Evolutionary conservation across 1,140 invertebrate genomes (phyloP).

Genomic region (Drosophila azteca): DNA sequence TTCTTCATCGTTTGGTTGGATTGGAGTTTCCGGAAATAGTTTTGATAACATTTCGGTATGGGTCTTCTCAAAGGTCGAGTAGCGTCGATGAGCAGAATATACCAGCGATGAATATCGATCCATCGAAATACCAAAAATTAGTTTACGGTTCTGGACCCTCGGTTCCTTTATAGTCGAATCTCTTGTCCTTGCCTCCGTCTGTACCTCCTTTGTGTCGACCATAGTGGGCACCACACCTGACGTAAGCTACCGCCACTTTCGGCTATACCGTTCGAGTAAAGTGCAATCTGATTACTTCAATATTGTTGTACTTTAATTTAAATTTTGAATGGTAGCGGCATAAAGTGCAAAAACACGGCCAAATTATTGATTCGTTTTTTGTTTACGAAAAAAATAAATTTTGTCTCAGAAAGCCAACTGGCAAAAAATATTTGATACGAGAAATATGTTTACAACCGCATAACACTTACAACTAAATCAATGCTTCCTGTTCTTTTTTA

Average conservation of each 20-base stretch:
- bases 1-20: slow-evolving; percentile 57
- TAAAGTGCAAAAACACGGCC: slow-evolving; percentile 42
- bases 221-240: slow-evolving; percentile 38
- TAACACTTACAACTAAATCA: background rate
- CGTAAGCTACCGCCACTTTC: slow-evolving; percentile 31
- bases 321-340: background rate
- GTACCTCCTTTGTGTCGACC: slow-evolving; percentile 5
- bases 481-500: background rate
- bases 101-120: slow-evolving; percentile 7
- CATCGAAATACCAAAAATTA: background rate
- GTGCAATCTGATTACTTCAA: slow-evolving; percentile 21
- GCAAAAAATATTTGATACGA: too few species aligned
- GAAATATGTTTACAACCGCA: too few species aligned
- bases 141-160: too few species aligned
- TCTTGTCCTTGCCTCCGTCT: background rate
- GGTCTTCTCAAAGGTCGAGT: slow-evolving; percentile 51
- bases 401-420: slow-evolving; percentile 4
- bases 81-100: slow-evolving; percentile 33
- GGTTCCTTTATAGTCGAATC: background rate
- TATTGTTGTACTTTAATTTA: slow-evolving; percentile 1
- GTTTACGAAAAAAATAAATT: slow-evolving; percentile 11
- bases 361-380: slow-evolving; percentile 13
- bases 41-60: slow-evolving; percentile 69
- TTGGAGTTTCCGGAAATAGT: slow-evolving; percentile 77
- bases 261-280: slow-evolving; percentile 17